A percentile compares a stretch with the other conserved stretches of the same genome.
phyloP scores from a whole-genome alignment of 2,797 vertebrate genomes.

The Characodon lateralis region DNA sequence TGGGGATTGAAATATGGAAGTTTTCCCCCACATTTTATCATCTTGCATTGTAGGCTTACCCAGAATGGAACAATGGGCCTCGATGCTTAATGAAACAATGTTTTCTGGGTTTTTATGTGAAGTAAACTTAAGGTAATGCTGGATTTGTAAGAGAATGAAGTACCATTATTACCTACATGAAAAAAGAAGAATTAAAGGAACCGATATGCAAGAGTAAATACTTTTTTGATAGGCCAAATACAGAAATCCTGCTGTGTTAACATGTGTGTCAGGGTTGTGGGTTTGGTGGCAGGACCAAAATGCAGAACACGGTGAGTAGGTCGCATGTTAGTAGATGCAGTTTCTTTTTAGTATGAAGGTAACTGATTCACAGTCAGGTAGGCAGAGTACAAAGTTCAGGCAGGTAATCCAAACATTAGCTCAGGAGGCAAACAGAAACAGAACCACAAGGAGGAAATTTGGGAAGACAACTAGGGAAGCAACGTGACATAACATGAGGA shows the following conservation, averaged over 20 bases:
- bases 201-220: neutral
- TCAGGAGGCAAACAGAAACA: too few relatives aligned
- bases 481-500: too few relatives aligned
- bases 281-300: too few relatives aligned
- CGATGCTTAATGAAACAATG: neutral
- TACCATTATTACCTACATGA: neutral
- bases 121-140: neutral
- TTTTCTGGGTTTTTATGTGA: neutral
- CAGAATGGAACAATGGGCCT: constrained; percentile 3
- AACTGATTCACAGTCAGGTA: too few relatives aligned
- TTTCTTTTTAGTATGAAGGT: too few relatives aligned
- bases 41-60: constrained; percentile 8
- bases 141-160: neutral
- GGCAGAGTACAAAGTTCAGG: too few relatives aligned
- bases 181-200: neutral
- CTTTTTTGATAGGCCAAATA: neutral
- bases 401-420: too few relatives aligned
- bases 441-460: too few relatives aligned
- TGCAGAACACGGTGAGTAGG: too few relatives aligned
- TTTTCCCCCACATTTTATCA: constrained; percentile 11
- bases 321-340: too few relatives aligned
- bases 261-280: constrained; percentile 9
- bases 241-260: neutral
- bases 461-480: too few relatives aligned
- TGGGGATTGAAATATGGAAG: constrained; percentile 19